A percentile compares a stretch with the other conserved stretches of the same genome.
Evolutionary conservation across 2,113 vertebrate genomes (phyloP).

Genomic region (Callithrix jacchus): DNA sequence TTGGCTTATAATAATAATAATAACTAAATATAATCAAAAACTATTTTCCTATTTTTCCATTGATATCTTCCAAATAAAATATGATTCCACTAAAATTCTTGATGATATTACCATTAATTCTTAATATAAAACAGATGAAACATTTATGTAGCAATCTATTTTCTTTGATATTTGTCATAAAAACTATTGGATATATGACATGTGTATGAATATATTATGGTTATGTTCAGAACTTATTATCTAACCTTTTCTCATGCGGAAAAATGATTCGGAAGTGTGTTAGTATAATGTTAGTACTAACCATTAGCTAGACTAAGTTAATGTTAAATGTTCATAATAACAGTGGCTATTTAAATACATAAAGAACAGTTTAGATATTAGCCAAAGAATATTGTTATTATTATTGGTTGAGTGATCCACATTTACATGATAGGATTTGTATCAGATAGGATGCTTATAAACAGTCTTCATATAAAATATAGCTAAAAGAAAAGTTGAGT

Average conservation of each 20-base stretch:
- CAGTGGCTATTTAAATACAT: not conserved
- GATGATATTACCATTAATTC: not conserved
- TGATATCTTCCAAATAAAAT: constrained; percentile 30
- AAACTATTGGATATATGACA: not conserved
- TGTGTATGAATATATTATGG: not conserved
- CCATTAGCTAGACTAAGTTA: not conserved
- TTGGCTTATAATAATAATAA: not conserved
- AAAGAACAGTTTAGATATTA: not conserved
- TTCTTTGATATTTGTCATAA: not conserved
- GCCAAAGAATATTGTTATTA: not conserved
- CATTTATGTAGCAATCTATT: not conserved
- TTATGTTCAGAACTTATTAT: not conserved
- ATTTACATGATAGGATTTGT: not conserved
- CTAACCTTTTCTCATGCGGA: not conserved
- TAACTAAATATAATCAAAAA: not conserved
- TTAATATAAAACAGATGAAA: not conserved
- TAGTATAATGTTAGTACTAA: not conserved
- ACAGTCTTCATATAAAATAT: not conserved
- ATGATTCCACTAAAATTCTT: not conserved
- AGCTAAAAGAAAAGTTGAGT: not conserved
- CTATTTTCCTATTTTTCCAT: not conserved
- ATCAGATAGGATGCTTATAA: not conserved
- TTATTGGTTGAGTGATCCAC: not conserved
- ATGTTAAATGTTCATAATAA: not conserved
- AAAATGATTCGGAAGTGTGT: constrained; percentile 20